A percentile compares a stretch with the other conserved stretches of the same genome.
Conservation (phyloP, 1,140 invertebrate species). For the Drosophila gunungcola region DNA sequence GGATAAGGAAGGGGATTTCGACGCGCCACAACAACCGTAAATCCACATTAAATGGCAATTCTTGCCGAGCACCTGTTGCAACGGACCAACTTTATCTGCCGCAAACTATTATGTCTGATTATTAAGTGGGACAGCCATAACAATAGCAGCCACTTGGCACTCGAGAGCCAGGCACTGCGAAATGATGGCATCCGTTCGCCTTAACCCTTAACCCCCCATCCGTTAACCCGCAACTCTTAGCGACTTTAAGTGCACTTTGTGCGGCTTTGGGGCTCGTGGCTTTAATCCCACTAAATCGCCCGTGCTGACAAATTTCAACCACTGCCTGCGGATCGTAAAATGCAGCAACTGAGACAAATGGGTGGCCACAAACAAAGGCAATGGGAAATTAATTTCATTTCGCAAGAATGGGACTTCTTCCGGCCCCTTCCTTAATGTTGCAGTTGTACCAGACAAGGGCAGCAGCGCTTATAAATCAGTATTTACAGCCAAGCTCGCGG, state of each 20-base stretch:
- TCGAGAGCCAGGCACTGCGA: conserved; percentile 22
- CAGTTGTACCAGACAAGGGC: conserved; percentile 25
- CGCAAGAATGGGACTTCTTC: conserved; percentile 33
- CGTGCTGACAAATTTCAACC: conserved; percentile 65
- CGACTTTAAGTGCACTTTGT: conserved; percentile 60
- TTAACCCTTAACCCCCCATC: background rate
- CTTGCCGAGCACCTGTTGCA: conserved; percentile 60
- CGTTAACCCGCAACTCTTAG: conserved; percentile 3
- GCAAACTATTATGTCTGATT: conserved; percentile 76
- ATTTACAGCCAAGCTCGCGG: conserved; percentile 16
- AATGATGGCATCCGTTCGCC: conserved; percentile 11
- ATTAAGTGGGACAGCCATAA: conserved; percentile 73
- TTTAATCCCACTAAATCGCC: conserved; percentile 52
- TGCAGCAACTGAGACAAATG: conserved; percentile 70
- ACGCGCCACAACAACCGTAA: conserved; percentile 50
- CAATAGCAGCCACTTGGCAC: conserved; percentile 60
- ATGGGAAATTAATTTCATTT: conserved; percentile 78
- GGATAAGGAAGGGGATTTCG: background rate
- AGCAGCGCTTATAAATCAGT: conserved; percentile 51
- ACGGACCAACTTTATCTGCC: conserved; percentile 50
- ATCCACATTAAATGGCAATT: conserved; percentile 71
- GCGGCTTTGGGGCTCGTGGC: conserved; percentile 45
- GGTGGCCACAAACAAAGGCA: conserved; percentile 63
- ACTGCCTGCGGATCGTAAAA: conserved; percentile 56
- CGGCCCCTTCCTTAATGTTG: conserved; percentile 14